Evolutionary conservation across 2,888 invertebrate genomes (phyloP), one percentile per base, ranked within the genome.

Genomic region (Tigriopus californicus): DNA sequence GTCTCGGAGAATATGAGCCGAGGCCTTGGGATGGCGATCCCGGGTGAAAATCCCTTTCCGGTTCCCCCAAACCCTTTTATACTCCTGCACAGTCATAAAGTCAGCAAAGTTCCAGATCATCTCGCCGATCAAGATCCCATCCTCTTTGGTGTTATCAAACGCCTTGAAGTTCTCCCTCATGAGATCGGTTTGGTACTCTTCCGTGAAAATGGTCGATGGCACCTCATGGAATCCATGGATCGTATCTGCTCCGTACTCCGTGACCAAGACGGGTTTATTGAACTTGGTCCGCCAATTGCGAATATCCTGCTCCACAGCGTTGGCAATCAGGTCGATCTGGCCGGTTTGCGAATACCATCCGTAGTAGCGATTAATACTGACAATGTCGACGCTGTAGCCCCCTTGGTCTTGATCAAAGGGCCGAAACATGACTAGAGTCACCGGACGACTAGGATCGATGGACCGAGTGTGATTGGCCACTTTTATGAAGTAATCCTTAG

Each of bases 41-140:
- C 95, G 77, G 0, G 92, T 94, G 70, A 95, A 87, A 12, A 69
- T 64, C 20, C 89, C 89, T 70, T 90, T 90, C 68, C 82, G 85
- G 70, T 89, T 90, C 15, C 89, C 89, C 1, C 84, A 84, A n/a
- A 85, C 86, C 66, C 89, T 76, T 0, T 79, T 84, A 64, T 77
- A 79, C 87, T 87, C 79, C 76, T 92, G 87, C 55, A 82, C 83
- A 11, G 97, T 97, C 72, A 90, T 88, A 68, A 97, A 98, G 71
- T 97, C 97, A 1, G 97, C 97, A 72, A 97, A 97, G 72, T 97
- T 97, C 97, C 97, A 97, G 49, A 95, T 86, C 76, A 95, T 90
- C 75, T 97, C 97, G 2, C 97, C 97, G 66, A 97, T 86, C 73
- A 84, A 87, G 8, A 33, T 33, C 5, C 80, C 79, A 49, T 52